phyloP scores from a whole-genome alignment of 2,888 invertebrate genomes.

The Chymomyza caudatula region DNA sequence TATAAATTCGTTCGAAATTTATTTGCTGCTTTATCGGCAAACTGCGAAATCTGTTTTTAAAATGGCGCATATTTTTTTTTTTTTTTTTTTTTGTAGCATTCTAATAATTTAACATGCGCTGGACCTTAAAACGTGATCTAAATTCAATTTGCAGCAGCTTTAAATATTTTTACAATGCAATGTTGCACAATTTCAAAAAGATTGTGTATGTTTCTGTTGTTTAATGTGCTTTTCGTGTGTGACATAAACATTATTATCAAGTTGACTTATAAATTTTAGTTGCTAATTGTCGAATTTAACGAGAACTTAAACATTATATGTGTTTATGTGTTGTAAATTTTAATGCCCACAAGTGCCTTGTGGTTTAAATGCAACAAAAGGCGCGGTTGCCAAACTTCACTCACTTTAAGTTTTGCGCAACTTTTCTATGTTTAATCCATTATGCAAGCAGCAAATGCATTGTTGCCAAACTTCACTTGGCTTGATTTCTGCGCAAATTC shows the following conservation, averaged over 20 bases:
- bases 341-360: background rate
- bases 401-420: background rate
- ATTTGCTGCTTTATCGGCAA: too few species aligned
- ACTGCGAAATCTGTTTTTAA: background rate
- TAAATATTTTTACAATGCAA: too few species aligned
- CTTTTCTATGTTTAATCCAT: background rate
- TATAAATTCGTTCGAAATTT: background rate
- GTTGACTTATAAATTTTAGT: background rate
- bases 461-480: background rate
- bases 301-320: background rate
- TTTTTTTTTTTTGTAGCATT: background rate
- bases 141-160: background rate
- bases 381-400: conserved; percentile 4
- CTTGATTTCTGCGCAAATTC: background rate
- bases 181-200: background rate
- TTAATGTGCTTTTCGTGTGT: background rate
- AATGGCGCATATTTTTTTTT: background rate
- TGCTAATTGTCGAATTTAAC: background rate
- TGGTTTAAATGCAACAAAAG: background rate
- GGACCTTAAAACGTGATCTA: background rate
- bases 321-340: background rate
- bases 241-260: background rate
- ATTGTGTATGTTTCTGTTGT: background rate
- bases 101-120: background rate
- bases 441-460: background rate